phyloP scores from a whole-genome alignment of 2,797 vertebrate species.

The Hirundo rustica region DNA sequence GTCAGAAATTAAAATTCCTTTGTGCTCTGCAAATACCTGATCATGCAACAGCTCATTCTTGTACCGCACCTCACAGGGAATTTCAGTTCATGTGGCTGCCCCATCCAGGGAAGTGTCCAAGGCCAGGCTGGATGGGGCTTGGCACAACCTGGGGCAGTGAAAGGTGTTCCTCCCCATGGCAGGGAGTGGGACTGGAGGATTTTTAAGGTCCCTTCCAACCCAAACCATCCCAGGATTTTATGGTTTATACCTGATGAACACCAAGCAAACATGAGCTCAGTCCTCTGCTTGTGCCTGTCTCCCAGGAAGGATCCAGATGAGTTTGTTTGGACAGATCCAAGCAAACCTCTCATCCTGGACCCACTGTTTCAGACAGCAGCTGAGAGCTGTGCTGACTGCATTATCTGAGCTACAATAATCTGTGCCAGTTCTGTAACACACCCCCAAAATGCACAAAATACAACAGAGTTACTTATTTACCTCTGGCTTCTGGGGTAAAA shows the following conservation, averaged over 20 bases:
- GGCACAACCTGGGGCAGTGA: neutral
- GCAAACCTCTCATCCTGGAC: neutral
- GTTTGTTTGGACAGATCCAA: neutral
- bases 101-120: neutral
- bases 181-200: neutral
- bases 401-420: neutral
- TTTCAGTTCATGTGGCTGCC: neutral
- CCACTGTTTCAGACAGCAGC: rapidly evolving
- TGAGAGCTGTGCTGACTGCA: neutral
- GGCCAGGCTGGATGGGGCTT: neutral
- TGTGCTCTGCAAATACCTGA: neutral
- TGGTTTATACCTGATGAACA: neutral
- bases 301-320: neutral
- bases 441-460: neutral
- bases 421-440: neutral
- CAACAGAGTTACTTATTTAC: neutral
- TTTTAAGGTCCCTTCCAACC: neutral
- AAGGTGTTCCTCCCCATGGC: neutral
- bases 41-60: neutral
- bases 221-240: neutral
- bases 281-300: neutral
- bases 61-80: neutral
- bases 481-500: neutral
- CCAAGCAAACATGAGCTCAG: neutral
- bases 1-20: neutral